phyloP scores from a whole-genome alignment of 2,888 invertebrate genomes.

The Galeruca laticollis region DNA sequence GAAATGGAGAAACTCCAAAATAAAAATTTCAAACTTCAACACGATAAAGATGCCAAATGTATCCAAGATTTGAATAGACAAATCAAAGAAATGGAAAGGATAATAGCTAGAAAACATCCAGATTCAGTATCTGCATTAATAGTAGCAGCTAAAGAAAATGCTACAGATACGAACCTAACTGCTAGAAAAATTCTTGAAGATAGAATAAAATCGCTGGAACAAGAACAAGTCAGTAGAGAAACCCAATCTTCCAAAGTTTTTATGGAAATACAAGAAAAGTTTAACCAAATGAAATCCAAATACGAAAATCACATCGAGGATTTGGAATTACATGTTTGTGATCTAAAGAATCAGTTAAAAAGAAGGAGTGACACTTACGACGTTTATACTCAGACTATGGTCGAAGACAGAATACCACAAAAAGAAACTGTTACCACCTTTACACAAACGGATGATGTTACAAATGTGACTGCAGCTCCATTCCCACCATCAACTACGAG shows the following conservation, averaged over 20 bases:
- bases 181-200: conserved; percentile 78
- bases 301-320: conserved; percentile 82
- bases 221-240: conserved; percentile 79
- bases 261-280: conserved; percentile 80
- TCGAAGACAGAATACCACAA: conserved; percentile 57
- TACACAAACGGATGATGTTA: conserved; percentile 57
- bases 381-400: conserved; percentile 63
- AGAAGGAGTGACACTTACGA: conserved; percentile 65
- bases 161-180: conserved; percentile 63
- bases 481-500: background rate
- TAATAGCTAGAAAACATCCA: conserved; percentile 83
- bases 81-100: conserved; percentile 86
- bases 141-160: conserved; percentile 67
- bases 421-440: conserved; percentile 59
- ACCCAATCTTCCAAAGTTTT: conserved; percentile 78
- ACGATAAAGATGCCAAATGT: conserved; percentile 74
- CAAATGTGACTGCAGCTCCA: background rate
- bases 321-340: conserved; percentile 75
- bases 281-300: conserved; percentile 81
- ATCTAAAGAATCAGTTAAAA: conserved; percentile 64
- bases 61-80: conserved; percentile 84
- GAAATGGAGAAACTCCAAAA: conserved; percentile 68
- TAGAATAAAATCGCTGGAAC: conserved; percentile 77
- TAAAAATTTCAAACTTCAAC: conserved; percentile 67
- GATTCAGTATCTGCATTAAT: conserved; percentile 86